Percentiles rank a stretch among this genome's conserved stretches.
Conservation (phyloP, 1,140 invertebrate genomes). For the Formica selysi region DNA sequence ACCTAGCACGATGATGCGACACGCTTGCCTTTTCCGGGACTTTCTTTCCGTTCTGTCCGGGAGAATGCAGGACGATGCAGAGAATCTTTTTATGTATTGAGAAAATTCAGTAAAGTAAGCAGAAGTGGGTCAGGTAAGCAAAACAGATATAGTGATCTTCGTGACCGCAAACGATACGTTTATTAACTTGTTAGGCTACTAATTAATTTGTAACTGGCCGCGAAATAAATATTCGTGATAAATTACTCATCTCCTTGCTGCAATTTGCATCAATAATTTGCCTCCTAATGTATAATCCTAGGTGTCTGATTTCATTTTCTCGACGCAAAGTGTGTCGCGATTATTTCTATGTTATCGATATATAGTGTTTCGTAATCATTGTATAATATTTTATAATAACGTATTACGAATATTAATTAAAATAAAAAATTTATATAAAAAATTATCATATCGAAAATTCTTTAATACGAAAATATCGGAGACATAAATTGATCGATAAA, state of each 20-base stretch:
- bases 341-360: neutral
- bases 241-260: neutral
- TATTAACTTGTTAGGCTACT: neutral
- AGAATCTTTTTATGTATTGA: neutral
- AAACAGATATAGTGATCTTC: neutral
- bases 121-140: neutral
- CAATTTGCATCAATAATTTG: constrained; percentile 6
- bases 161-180: neutral
- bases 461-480: too few species aligned
- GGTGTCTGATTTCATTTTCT: neutral
- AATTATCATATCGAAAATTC: too few species aligned
- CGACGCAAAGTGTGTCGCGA: constrained; percentile 11
- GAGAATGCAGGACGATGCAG: neutral
- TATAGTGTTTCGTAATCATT: neutral
- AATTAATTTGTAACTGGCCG: constrained; percentile 31
- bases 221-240: constrained; percentile 11
- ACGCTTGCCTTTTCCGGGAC: neutral
- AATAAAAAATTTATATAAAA: neutral
- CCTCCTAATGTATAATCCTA: constrained; percentile 15
- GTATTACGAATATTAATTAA: neutral
- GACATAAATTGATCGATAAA: too few species aligned
- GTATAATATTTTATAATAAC: neutral
- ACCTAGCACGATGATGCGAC: neutral
- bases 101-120: constrained; percentile 5
- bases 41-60: neutral